Evolutionary conservation across 2,888 invertebrate genomes (phyloP), one percentile per base, ranked within the genome.

Genomic region (Athrips mouffetella): DNA sequence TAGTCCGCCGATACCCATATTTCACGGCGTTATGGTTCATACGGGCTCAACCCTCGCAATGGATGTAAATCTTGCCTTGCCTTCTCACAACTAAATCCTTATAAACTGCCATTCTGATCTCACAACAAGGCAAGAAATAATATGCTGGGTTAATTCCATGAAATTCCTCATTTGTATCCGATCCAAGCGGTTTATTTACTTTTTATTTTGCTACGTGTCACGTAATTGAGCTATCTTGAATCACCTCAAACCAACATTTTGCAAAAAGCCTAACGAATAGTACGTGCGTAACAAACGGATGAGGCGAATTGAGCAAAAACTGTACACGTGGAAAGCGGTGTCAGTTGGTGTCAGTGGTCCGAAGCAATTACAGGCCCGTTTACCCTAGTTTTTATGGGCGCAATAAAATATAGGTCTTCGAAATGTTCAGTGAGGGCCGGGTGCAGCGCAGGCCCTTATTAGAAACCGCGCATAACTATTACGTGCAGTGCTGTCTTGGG

Each of bases 11-110:
- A 60, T 58, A 53, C 49, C 53, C 62, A 70, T 76, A 72, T 64
- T 66, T 75, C 66, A 65, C 53, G 53, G 51, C 53, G 57, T 61
- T 59, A 66, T 58, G 59, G 52, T 58, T 54, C 52, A 57, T 59
- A 63, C 55, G 49, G 41, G 57, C 57, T 66, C 68, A 65, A 65
- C 63, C 61, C 62, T 63, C 63, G 57, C 55, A 51, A 50, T 54
- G 41, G 55, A 55, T 60, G 55, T 65, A 60, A 66, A 63, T 65
- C 56, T 49, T 50, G 10, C 40, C 27, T 29, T 31, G 33, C 16
- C 20, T 10, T n/a, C 23, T 21, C 18, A n/a, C 15, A n/a, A 35
- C 27, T 25, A 42, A 42, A 42, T 23, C 25, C 8, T 23, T 47
- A 39, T 30, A 21, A 40, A 47, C 6, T 37, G 33, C 31, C 29